Evolutionary conservation across 2,113 vertebrate genomes (phyloP).

Genomic region (Gopherus flavomarginatus): DNA sequence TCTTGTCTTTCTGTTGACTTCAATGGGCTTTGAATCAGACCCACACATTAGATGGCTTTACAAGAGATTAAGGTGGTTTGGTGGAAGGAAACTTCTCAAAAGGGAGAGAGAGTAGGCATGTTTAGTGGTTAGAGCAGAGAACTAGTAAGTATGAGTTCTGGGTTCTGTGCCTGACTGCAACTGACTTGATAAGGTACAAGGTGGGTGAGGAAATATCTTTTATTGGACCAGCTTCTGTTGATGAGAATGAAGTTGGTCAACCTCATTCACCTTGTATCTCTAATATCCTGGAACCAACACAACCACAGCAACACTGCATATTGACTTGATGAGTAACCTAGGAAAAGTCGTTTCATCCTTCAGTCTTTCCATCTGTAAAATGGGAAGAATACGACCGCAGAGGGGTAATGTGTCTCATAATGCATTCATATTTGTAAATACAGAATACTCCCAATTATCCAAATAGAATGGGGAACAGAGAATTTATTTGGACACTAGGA

Average conservation of each 20-base stretch:
- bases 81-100: not conserved
- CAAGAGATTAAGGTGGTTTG: not conserved
- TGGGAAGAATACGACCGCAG: not conserved
- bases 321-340: not conserved
- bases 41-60: not conserved
- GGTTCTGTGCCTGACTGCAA: not conserved
- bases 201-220: not conserved
- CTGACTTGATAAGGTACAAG: not conserved
- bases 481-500: not conserved
- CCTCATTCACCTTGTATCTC: not conserved
- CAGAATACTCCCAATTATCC: not conserved
- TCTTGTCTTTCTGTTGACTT: not conserved
- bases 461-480: not conserved
- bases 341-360: not conserved
- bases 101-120: accelerated
- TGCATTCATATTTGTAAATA: not conserved
- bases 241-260: not conserved
- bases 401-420: not conserved
- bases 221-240: not conserved
- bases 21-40: not conserved
- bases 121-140: not conserved
- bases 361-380: not conserved
- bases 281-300: not conserved
- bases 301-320: not conserved
- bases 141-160: not conserved